Evolutionary conservation across 2,113 vertebrate genomes (phyloP), one percentile per base, ranked within the genome.

Genomic region (Camelus bactrianus): DNA sequence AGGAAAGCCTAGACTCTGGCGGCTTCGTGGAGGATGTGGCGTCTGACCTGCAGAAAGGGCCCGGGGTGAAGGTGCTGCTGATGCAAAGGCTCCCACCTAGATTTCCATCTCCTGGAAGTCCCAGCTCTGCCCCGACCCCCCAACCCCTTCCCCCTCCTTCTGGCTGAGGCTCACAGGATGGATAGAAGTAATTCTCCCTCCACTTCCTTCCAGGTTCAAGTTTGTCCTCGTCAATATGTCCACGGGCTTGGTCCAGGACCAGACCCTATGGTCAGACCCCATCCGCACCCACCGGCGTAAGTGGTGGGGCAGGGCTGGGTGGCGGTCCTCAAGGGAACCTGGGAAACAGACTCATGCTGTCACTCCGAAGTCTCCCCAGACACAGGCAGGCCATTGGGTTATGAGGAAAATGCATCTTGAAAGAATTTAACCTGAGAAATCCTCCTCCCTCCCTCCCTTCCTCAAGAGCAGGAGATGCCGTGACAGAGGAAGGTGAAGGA

Each of bases 191-290:
- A 75, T 8, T 6, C 15, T 38, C 1, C 0, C 28, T 82, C 32
- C 0, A 0, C 82, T 54, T 84, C 32, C 60, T 95, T 96, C 42
- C 89, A 98, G 98, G 82, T 99, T 99, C 98, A 98, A 98, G 95
- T 99, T 98, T 0, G 46, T 97, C 17, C 97, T 98, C 3, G 93
- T 98, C 81, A 97, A 98, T 56, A 46, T 19, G 85, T 94, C 76
- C 67, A 84, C 76, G 0, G 96, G 96, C 56, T 54, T 92, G 2
- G 13, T 96, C 3, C 92, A 98, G 94, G 97, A 96, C 35, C 95
- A 98, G 75, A 98, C 98, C 10, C 94, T 97, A 2, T 99, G 98
- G 98, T 98, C 98, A 0, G 95, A 98, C 52, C 97, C 98, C 81
- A 97, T 98, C 82, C 69, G 76, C 84, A 99, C 98, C 64, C 97